These are phyloP conservation scores for Catharus minimus DNA, from an alignment of 2,113 vertebrate genomes.

Conservation along the genomic window DNA sequence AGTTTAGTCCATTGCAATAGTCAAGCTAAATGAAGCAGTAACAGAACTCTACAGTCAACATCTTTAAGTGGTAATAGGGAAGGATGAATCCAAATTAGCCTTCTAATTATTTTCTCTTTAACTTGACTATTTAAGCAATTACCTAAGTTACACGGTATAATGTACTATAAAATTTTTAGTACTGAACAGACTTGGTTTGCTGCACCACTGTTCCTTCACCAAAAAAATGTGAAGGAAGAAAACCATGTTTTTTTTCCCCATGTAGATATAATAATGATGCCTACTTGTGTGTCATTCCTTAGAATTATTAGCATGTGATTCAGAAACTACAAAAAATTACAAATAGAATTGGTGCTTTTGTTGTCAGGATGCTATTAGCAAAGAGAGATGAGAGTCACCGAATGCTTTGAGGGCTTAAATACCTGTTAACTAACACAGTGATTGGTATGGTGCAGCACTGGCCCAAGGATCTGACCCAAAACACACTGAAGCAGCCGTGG, in stretches of 20 bases:
- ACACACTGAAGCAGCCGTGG: not conserved
- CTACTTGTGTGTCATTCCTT: not conserved
- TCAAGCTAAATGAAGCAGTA: conserved; percentile 17
- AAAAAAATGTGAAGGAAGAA: not conserved
- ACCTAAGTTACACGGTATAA: not conserved
- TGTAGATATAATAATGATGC: not conserved
- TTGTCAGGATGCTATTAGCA: not conserved
- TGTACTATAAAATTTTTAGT: not conserved
- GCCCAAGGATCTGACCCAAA: not conserved
- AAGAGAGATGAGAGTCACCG: not conserved
- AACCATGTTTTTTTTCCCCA: not conserved
- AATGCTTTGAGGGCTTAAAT: not conserved
- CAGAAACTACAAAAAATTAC: not conserved
- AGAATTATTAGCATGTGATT: not conserved
- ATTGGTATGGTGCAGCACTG: not conserved
- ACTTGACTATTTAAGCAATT: conserved; percentile 31
- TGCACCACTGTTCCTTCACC: not conserved
- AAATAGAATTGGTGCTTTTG: not conserved
- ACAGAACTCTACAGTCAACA: not conserved
- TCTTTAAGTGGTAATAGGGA: not conserved
- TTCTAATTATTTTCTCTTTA: conserved; percentile 45
- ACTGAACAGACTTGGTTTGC: not conserved
- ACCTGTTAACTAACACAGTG: not conserved
- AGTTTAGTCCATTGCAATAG: not conserved
- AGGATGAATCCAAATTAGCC: conserved; percentile 31